These are phyloP conservation scores for Tupiocoris notatus DNA, from an alignment of 2,888 invertebrate genomes.

Conservation along the genomic window DNA sequence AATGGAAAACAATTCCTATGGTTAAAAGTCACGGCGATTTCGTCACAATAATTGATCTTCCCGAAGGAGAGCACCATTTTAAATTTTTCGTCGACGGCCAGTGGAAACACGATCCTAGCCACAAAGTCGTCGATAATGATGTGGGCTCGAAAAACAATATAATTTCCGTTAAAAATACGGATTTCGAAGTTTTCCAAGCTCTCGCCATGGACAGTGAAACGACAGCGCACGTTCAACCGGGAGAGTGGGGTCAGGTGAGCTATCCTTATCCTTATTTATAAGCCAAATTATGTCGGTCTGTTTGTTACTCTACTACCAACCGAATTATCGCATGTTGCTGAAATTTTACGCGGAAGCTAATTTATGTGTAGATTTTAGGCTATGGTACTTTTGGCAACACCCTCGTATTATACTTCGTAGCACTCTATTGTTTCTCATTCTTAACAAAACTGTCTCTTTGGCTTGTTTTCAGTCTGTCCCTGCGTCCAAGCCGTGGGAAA, in stretches of 20 bases:
- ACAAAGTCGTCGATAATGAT: slow-evolving; percentile 79
- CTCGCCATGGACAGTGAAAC: slow-evolving; percentile 89
- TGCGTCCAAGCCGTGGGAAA: slow-evolving; percentile 87
- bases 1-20: slow-evolving; percentile 95
- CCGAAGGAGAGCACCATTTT: slow-evolving; percentile 95
- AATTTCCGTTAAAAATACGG: slow-evolving; percentile 86
- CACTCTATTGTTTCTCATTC: not conserved
- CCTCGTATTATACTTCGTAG: too few relatives aligned
- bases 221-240: slow-evolving; percentile 30
- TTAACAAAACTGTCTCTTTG: not conserved
- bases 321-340: too few relatives aligned
- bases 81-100: slow-evolving; percentile 93
- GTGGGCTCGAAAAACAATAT: slow-evolving; percentile 90
- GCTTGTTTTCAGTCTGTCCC: slow-evolving; percentile 71
- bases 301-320: too few relatives aligned
- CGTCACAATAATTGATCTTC: slow-evolving; percentile 95
- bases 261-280: not conserved
- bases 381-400: too few relatives aligned
- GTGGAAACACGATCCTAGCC: slow-evolving; percentile 78
- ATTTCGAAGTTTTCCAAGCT: slow-evolving; percentile 98
- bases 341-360: too few relatives aligned
- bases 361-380: not conserved
- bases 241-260: slow-evolving; percentile 32
- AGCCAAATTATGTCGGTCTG: too few relatives aligned
- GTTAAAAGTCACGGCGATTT: slow-evolving; percentile 97